These are phyloP conservation scores for Meleagris gallopavo DNA, from an alignment of 2,113 vertebrate genomes.

Conservation along the genomic window DNA sequence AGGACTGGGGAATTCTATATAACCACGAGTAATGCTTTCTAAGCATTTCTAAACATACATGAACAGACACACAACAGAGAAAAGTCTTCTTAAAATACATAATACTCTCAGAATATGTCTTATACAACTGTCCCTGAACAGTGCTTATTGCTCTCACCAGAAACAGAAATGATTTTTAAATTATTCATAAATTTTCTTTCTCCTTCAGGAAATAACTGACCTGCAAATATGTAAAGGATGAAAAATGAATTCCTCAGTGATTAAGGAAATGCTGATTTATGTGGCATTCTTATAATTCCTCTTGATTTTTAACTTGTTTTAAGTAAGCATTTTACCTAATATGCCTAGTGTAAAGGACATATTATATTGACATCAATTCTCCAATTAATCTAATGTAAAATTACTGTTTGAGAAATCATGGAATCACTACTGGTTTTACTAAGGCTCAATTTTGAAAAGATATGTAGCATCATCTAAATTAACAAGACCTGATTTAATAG, in stretches of 20 bases:
- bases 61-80: background rate
- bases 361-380: background rate
- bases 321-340: background rate
- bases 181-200: conserved; percentile 10
- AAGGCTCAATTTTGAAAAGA: background rate
- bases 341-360: background rate
- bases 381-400: background rate
- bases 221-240: background rate
- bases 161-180: background rate
- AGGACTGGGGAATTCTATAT: background rate
- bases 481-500: background rate
- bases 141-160: background rate
- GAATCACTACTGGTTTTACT: background rate
- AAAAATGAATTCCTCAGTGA: background rate
- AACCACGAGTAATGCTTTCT: background rate
- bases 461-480: background rate
- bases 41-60: background rate
- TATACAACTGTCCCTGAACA: background rate
- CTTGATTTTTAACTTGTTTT: background rate
- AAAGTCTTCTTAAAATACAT: background rate
- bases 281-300: background rate
- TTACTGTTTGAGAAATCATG: background rate
- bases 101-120: background rate
- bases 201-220: conserved; percentile 21
- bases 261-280: conserved; percentile 9